Evolutionary conservation across 2,888 invertebrate species (phyloP), one percentile per base, ranked within the genome.

Genomic region (Adelognathus sp.): DNA sequence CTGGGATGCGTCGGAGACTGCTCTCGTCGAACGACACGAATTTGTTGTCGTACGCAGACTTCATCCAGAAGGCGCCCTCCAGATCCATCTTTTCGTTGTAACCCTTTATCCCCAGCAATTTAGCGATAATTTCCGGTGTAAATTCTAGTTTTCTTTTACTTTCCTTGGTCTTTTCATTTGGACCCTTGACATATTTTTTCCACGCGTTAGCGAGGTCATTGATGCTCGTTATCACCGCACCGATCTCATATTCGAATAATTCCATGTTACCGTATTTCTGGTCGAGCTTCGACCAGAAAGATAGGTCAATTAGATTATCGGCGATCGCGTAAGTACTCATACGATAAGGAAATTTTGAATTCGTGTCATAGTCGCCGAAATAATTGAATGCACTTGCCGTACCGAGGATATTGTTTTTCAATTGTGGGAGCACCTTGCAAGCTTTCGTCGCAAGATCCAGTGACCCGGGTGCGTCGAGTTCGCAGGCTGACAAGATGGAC

Each of bases 61-160:
- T 91, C 3, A 92, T 77, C 75, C 92, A 90, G 44, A 94, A 58
- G 24, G 93, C 91, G 24, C 93, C 94, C 92, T 95, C 95, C 0
- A 95, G 86, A 81, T 94, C 93, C 81, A 93, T 92, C 21, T 92
- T 87, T 52, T 92, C 88, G 0, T 93, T 90, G 6, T n/a, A n/a
- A n/a, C 90, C 90, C 84, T 94, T 89, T 81, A 95, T 93, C 74
- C 94, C 93, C 52, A 96, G 90, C 82, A 94, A 89, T 64, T 93
- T 90, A 7, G 93, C 92, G 73, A 93, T 93, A 84, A 93, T 92
- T 0, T 93, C 44, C 6, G 44, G 16, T 9, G 73, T 33, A 16
- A 52, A 56, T 18, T 56, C 27, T 1, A 3, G 21, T 0, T 36
- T 18, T 7, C 5, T 1, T 0, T 3, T 0, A 1, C 67, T 9